Percentiles rank a stretch among this genome's conserved stretches.
phyloP scores from a whole-genome alignment of 1,140 invertebrate genomes.

The Andrena cerasifolii region DNA sequence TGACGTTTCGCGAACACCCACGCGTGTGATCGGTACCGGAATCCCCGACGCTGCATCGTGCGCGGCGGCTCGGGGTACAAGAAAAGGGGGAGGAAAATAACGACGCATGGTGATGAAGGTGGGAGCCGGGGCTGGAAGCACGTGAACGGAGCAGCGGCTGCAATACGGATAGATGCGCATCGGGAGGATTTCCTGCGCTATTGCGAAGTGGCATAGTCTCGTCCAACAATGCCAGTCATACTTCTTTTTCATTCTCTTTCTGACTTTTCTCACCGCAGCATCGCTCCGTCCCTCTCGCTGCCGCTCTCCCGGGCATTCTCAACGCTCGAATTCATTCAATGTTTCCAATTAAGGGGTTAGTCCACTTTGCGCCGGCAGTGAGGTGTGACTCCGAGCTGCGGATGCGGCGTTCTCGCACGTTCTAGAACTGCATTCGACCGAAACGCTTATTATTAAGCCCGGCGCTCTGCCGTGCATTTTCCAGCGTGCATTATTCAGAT shows the following conservation, averaged over 20 bases:
- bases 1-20: conserved; percentile 5
- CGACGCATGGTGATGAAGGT: neutral
- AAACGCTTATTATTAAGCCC: conserved; percentile 60
- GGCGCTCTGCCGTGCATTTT: conserved; percentile 15
- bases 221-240: conserved; percentile 35
- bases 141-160: conserved; percentile 10
- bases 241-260: conserved; percentile 10
- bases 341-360: conserved; percentile 69
- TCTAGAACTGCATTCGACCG: conserved; percentile 67
- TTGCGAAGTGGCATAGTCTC: conserved; percentile 40
- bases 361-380: conserved; percentile 68
- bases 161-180: conserved; percentile 27
- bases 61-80: neutral
- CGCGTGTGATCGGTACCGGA: neutral
- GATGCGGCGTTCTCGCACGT: conserved; percentile 65
- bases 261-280: conserved; percentile 26
- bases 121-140: neutral
- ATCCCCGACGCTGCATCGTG: neutral
- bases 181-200: conserved; percentile 57
- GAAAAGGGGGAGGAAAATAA: neutral
- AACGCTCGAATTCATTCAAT: conserved; percentile 66
- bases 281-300: conserved; percentile 9
- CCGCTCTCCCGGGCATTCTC: conserved; percentile 19
- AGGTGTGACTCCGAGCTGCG: conserved; percentile 61
- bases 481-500: conserved; percentile 4